phyloP scores from a whole-genome alignment of 2,113 vertebrate species.

The Zosterops hypoxanthus region DNA sequence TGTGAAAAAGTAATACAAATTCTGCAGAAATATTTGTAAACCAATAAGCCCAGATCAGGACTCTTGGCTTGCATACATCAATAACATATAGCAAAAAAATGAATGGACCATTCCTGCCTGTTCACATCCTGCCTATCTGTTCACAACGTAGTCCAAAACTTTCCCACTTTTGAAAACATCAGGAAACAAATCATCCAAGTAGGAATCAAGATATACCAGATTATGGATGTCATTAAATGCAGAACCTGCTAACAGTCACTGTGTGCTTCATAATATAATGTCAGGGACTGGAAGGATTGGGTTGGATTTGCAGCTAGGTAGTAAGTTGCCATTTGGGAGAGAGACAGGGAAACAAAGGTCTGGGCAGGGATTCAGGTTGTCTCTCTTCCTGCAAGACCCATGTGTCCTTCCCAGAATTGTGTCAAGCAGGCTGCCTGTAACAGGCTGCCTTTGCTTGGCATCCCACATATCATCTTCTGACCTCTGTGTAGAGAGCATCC shows the following conservation, averaged over 20 bases:
- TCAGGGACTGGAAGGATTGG: not conserved
- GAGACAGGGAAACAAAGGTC: not conserved
- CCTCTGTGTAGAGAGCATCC: rapidly evolving
- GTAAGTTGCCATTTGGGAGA: not conserved
- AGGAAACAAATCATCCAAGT: not conserved
- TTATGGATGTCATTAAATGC: not conserved
- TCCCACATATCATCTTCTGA: rapidly evolving
- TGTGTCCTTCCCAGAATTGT: not conserved
- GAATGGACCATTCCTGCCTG: not conserved
- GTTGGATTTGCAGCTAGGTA: not conserved
- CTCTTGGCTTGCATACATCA: rapidly evolving
- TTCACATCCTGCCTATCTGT: not conserved
- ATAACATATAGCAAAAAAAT: not conserved
- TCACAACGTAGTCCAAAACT: not conserved
- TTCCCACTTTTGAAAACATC: not conserved
- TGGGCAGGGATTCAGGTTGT: not conserved
- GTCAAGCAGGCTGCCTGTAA: not conserved
- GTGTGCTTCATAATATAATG: not conserved
- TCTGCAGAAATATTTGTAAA: not conserved
- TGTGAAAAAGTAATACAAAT: not conserved
- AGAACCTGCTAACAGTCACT: not conserved
- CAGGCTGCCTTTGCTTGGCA: not conserved
- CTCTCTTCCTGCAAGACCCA: not conserved
- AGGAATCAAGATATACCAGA: not conserved
- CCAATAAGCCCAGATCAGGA: not conserved